phyloP scores from a whole-genome alignment of 2,888 invertebrate species.

The Diadromus collaris region DNA sequence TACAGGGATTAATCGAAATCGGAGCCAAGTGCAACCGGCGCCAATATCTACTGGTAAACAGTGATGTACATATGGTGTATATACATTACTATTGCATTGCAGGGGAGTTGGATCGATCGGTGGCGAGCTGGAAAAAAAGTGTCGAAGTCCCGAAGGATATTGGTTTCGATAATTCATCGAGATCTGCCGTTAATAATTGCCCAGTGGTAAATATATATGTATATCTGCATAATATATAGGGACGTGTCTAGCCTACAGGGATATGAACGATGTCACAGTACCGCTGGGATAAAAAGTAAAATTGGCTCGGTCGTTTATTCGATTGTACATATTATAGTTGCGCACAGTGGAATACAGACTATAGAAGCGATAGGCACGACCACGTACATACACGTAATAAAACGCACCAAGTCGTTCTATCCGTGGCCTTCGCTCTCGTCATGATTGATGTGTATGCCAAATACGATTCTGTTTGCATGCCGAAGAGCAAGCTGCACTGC shows the following conservation, averaged over 20 bases:
- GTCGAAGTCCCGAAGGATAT: constrained; percentile 46
- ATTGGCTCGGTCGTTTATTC: constrained; percentile 22
- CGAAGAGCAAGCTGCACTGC: background rate
- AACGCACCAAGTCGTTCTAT: background rate
- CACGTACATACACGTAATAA: background rate
- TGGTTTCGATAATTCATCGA: constrained; percentile 49
- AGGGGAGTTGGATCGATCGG: constrained; percentile 25
- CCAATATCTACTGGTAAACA: constrained; percentile 19
- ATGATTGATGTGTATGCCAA: constrained; percentile 10
- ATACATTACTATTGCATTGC: constrained; percentile 8
- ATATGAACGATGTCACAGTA: constrained; percentile 23
- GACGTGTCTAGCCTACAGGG: background rate
- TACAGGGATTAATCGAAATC: constrained; percentile 26
- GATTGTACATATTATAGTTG: background rate
- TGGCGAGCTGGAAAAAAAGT: constrained; percentile 38
- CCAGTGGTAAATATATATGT: background rate
- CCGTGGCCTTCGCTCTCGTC: background rate
- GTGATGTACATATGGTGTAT: constrained; percentile 2
- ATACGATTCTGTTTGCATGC: constrained; percentile 9
- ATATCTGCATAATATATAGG: background rate
- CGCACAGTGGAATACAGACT: background rate
- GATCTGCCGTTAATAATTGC: constrained; percentile 42
- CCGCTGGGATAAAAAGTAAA: constrained; percentile 7
- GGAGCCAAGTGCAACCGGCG: constrained; percentile 12
- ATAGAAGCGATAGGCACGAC: background rate